Conservation (phyloP, 2,888 invertebrate genomes). For the Temnothorax unifasciatus region DNA sequence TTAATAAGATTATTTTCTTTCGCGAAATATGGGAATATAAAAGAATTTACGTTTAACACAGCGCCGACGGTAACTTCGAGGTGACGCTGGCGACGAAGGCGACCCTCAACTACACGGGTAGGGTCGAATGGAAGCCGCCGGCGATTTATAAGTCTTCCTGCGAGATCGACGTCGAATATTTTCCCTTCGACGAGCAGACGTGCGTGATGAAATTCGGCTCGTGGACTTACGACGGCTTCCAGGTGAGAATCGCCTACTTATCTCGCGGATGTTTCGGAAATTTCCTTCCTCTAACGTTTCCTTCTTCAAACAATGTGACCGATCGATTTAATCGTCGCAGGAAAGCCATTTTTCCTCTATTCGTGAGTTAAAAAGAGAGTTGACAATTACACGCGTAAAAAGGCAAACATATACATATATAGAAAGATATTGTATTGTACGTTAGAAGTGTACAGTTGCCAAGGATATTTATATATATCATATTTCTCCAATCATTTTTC, state of each 20-base stretch:
- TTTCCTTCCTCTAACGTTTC: neutral
- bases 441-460: neutral
- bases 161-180: slow-evolving; percentile 95
- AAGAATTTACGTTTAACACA: slow-evolving; percentile 85
- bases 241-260: slow-evolving; percentile 86
- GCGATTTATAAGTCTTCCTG: slow-evolving; percentile 97
- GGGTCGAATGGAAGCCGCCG: slow-evolving; percentile 96
- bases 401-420: neutral
- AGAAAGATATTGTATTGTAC: neutral
- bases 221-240: slow-evolving; percentile 95
- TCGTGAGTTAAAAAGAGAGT: neutral
- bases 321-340: neutral
- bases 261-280: neutral
- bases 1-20: neutral
- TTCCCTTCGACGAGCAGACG: slow-evolving; percentile 95
- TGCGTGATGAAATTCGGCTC: slow-evolving; percentile 95
- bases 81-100: slow-evolving; percentile 94
- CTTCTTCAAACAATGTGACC: neutral
- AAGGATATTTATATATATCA: neutral
- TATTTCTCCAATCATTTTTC: neutral
- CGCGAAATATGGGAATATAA: neutral
- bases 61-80: slow-evolving; percentile 95
- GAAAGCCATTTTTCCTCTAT: neutral
- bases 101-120: slow-evolving; percentile 93
- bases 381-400: neutral